Evolutionary conservation across 2,797 vertebrate genomes (phyloP), one percentile per base, ranked within the genome.

Genomic region (Cynodonichthys magdalenae): DNA sequence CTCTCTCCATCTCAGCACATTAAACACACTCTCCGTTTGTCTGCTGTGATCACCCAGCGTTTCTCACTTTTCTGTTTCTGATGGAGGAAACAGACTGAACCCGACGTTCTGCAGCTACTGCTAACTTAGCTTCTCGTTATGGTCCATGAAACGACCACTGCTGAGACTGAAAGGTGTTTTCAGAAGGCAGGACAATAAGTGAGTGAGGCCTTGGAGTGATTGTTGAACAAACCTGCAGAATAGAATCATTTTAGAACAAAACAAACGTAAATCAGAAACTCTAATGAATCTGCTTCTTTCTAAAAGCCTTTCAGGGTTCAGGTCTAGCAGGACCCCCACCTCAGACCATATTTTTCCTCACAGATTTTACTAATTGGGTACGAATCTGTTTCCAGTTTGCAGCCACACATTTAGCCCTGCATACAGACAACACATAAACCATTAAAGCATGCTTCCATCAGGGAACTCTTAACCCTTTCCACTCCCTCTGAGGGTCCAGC

Each of bases 211-310:
- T 53, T 75, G 53, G 57, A 57, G 17, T 31, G 11, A 34, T 29
- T 51, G 53, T 70, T 66, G 60, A 73, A 65, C 59, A 47, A 51
- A 53, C 19, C 59, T 58, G 64, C 50, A 76, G 56, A 55, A 74
- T 50, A 59, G 19, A 14, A 15, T 45, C 47, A 39, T 8, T 47
- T 17, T 8, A 27, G n/a, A 41, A 39, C 18, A 15, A 39, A 19
- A 19, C 53, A 34, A 55, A 68, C 60, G 63, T 48, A 62, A 29
- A n/a, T 69, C 4, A 15, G 24, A 62, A 50, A 57, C 29, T 49
- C 44, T 27, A 66, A 34, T 51, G 47, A 62, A 65, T 54, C 11
- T 29, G 2, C 28, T 51, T 20, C 27, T 46, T 46, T n/a, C 15
- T n/a, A 18, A 18, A 46, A 18, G 17, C 17, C n/a, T 44, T 17